Evolutionary conservation across 2,113 vertebrate genomes (phyloP).

Genomic region (Abramis brama): DNA sequence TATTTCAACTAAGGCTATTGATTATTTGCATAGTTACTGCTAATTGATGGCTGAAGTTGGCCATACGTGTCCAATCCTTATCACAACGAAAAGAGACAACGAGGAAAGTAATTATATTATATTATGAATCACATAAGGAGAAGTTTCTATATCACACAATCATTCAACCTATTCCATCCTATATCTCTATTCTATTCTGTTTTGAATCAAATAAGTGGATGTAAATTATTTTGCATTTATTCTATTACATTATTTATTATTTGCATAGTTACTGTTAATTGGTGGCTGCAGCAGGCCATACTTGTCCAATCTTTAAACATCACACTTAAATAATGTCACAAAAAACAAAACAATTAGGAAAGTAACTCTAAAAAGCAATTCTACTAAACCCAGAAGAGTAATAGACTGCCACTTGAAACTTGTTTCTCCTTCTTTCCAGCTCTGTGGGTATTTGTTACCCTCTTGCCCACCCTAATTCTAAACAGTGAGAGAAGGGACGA

Average conservation of each 20-base stretch:
- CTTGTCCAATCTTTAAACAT: too few relatives aligned
- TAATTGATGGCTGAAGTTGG: not conserved
- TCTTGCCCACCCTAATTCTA: slow-evolving; percentile 81
- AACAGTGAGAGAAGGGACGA: slow-evolving; percentile 72
- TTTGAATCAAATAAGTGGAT: not conserved
- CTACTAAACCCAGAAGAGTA: not conserved
- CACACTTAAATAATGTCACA: too few relatives aligned
- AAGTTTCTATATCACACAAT: not conserved
- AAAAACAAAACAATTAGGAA: not conserved
- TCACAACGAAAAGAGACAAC: too few relatives aligned
- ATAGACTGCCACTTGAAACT: not conserved
- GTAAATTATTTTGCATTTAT: not conserved
- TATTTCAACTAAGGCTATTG: slow-evolving; percentile 57
- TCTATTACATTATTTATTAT: not conserved
- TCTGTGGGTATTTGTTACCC: slow-evolving; percentile 80
- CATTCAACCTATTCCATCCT: not conserved
- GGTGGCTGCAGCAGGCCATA: too few relatives aligned
- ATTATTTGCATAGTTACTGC: slow-evolving; percentile 29
- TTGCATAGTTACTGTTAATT: too few relatives aligned
- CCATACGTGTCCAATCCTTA: not conserved
- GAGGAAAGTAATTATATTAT: not conserved
- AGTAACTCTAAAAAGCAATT: not conserved
- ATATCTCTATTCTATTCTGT: not conserved
- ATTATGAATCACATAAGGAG: not conserved
- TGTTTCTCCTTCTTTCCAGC: slow-evolving; percentile 61